phyloP scores from a whole-genome alignment of 2,888 invertebrate genomes.

The Andrena trimmerana region DNA sequence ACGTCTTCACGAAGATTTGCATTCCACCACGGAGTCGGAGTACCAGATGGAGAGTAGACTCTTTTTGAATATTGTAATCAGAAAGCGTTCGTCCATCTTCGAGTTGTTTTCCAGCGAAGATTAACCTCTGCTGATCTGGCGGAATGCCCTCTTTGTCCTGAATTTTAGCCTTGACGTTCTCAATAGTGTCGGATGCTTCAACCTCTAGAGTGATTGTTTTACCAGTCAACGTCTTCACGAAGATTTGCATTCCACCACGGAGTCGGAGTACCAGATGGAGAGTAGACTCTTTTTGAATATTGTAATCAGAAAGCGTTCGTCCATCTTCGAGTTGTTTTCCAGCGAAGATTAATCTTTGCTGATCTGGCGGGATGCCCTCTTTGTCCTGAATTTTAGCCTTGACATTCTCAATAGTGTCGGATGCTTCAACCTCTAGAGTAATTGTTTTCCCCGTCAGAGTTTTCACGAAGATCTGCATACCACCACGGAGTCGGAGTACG shows the following conservation, averaged over 20 bases:
- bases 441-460: conserved; percentile 71
- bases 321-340: conserved; percentile 98
- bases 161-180: conserved; percentile 40
- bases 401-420: conserved; percentile 54
- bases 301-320: conserved; percentile 96
- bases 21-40: conserved; percentile 27
- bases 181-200: conserved; percentile 31
- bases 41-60: conserved; percentile 48
- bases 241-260: conserved; percentile 90
- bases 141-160: conserved; percentile 43
- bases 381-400: conserved; percentile 57
- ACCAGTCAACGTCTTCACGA: conserved; percentile 32
- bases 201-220: conserved; percentile 49
- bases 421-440: conserved; percentile 68
- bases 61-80: conserved; percentile 57
- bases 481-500: conserved; percentile 95
- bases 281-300: conserved; percentile 97
- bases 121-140: conserved; percentile 50
- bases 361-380: conserved; percentile 91
- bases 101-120: conserved; percentile 55
- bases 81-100: conserved; percentile 56
- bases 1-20: background rate
- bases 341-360: conserved; percentile 96
- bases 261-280: conserved; percentile 94
- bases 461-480: conserved; percentile 82